A percentile compares a stretch with the other conserved stretches of the same genome.
Evolutionary conservation across 2,888 invertebrate genomes (phyloP).

Genomic region (Podotricha telesiphe): DNA sequence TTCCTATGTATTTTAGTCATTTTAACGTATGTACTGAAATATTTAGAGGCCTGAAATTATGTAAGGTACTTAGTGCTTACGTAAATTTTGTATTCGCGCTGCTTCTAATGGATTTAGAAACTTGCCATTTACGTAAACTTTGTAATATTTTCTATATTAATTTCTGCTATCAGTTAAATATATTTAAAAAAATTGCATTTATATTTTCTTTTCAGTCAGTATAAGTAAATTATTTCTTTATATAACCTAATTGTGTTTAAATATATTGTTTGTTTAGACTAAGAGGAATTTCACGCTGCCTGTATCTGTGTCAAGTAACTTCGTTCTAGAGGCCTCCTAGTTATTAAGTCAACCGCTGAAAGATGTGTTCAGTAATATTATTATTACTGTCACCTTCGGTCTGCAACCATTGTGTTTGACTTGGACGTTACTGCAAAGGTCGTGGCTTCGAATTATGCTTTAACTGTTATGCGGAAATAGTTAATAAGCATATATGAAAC

Average conservation of each 20-base stretch:
- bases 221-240: background rate
- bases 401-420: background rate
- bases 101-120: background rate
- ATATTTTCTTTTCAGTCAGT: background rate
- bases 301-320: constrained; percentile 22
- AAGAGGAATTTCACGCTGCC: constrained; percentile 20
- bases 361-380: constrained; percentile 10
- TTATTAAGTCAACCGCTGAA: constrained; percentile 32
- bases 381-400: constrained; percentile 4
- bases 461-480: background rate
- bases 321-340: constrained; percentile 24
- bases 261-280: constrained; percentile 18
- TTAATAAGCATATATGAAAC: background rate
- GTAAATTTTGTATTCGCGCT: background rate
- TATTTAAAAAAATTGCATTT: background rate
- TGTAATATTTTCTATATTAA: background rate
- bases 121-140: background rate
- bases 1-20: background rate
- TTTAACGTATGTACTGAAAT: background rate
- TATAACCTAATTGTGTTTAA: background rate
- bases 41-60: background rate
- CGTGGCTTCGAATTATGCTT: constrained; percentile 9
- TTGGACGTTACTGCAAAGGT: constrained; percentile 5
- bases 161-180: background rate
- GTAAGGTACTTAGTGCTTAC: background rate